Evolutionary conservation across 2,888 invertebrate genomes (phyloP), one percentile per base, ranked within the genome.

Genomic region (Caenorhabditis panamensis): DNA sequence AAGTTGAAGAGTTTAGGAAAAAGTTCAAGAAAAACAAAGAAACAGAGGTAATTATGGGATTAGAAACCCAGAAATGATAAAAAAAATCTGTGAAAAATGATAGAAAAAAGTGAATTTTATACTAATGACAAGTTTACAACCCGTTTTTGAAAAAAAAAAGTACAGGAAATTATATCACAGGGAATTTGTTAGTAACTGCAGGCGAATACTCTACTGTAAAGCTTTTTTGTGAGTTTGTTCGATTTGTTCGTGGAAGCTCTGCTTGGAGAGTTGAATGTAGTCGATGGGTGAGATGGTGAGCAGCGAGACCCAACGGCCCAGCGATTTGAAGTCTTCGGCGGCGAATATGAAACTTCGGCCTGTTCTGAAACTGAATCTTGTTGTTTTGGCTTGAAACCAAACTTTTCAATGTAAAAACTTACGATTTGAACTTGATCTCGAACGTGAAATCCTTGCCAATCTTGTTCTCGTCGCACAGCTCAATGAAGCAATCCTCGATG

Each of bases 401-500:
- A n/a, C n/a, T 31, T 31, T 49, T 63, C 20, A 9, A 54, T 24
- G 20, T 18, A 16, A n/a, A 36, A 54, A 62, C 87, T 75, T 59
- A 90, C 90, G 90, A 88, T 79, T 90, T 90, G 63, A 86, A 89
- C 59, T 87, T 88, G 26, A 90, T 84, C 47, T 86, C 85, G 71
- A 90, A 90, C 1, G 89, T 88, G 81, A 86, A 88, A 31, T 87
- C 87, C 76, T 86, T 88, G 26, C 90, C 90, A 51, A 89, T 86
- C 41, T 80, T 75, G 71, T 90, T 90, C 76, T 90, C 90, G 71
- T 90, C 90, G n/a, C 89, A 85, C 31, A 89, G 79, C 58, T 90
- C 90, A 18, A 90, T 87, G 61, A 87, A 85, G 68, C 89, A 90
- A 68, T 90, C 90, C 54, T 90, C 90, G n/a, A 90, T 83, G 51